Percentiles rank a stretch among this genome's conserved stretches.
These are phyloP conservation scores for Antheraea pernyi DNA, from an alignment of 1,140 invertebrate genomes.

Conservation along the genomic window DNA sequence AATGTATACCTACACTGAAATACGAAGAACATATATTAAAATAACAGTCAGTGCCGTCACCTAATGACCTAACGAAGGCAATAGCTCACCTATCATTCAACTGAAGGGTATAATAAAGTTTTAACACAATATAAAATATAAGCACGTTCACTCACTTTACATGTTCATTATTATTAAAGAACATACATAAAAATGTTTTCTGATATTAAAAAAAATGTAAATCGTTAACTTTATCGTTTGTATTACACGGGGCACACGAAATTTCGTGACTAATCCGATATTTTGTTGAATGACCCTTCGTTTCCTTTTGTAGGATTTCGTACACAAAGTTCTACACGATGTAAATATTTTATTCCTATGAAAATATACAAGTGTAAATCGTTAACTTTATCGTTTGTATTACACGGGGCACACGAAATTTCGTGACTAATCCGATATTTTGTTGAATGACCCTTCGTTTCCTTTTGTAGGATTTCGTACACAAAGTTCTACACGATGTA, in stretches of 20 bases:
- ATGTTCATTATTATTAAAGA: background rate
- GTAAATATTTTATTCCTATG: slow-evolving; percentile 7
- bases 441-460: slow-evolving; percentile 14
- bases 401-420: slow-evolving; percentile 23
- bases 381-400: slow-evolving; percentile 9
- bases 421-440: slow-evolving; percentile 44
- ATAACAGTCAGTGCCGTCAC: too few species aligned
- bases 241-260: slow-evolving; percentile 18
- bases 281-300: slow-evolving; percentile 19
- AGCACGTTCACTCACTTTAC: too few species aligned
- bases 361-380: slow-evolving; percentile 10
- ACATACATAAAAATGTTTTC: background rate
- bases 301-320: slow-evolving; percentile 9
- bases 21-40: too few species aligned
- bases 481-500: slow-evolving; percentile 4
- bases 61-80: too few species aligned
- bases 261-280: slow-evolving; percentile 44
- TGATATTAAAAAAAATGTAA: background rate
- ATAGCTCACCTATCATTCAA: too few species aligned
- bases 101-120: too few species aligned
- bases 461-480: slow-evolving; percentile 4
- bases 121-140: too few species aligned
- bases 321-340: background rate
- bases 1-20: too few species aligned
- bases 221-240: slow-evolving; percentile 11